Evolutionary conservation across 2,797 vertebrate genomes (phyloP).

Genomic region (Myripristis murdjan): DNA sequence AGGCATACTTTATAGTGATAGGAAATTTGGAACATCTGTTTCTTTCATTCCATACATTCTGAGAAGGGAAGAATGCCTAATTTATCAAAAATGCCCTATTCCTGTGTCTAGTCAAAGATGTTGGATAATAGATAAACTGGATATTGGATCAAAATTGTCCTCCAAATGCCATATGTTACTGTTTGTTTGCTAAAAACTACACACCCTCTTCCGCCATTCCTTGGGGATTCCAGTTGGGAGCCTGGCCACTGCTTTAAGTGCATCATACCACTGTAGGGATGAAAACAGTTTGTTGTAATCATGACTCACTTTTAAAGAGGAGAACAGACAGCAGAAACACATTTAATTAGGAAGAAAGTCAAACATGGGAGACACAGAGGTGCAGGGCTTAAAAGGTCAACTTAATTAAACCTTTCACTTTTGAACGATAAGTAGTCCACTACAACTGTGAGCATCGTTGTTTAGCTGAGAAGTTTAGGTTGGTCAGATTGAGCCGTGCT

Average conservation of each 20-base stretch:
- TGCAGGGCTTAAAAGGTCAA: not conserved
- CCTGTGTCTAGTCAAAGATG: too few relatives aligned
- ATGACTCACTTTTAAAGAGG: not conserved
- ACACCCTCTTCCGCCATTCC: slow-evolving; percentile 96
- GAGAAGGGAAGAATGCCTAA: not conserved
- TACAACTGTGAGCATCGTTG: not conserved
- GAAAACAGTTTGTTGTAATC: slow-evolving; percentile 3
- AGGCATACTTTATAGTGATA: slow-evolving; percentile 11
- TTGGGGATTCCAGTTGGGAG: slow-evolving; percentile 97
- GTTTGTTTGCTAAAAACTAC: not conserved
- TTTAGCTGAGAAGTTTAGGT: too few relatives aligned
- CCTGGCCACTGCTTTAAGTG: slow-evolving; percentile 95
- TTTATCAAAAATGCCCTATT: not conserved
- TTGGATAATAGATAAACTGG: too few relatives aligned
- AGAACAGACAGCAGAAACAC: not conserved
- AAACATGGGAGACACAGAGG: not conserved
- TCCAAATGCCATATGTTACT: not conserved
- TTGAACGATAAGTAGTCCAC: not conserved
- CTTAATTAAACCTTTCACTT: not conserved
- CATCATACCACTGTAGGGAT: slow-evolving; percentile 93
- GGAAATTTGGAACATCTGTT: not conserved
- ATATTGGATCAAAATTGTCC: not conserved
- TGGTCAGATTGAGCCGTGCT: not conserved
- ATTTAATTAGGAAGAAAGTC: not conserved
- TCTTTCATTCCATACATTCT: not conserved